phyloP scores from a whole-genome alignment of 2,888 invertebrate genomes.

The Lycophotia porphyrea region DNA sequence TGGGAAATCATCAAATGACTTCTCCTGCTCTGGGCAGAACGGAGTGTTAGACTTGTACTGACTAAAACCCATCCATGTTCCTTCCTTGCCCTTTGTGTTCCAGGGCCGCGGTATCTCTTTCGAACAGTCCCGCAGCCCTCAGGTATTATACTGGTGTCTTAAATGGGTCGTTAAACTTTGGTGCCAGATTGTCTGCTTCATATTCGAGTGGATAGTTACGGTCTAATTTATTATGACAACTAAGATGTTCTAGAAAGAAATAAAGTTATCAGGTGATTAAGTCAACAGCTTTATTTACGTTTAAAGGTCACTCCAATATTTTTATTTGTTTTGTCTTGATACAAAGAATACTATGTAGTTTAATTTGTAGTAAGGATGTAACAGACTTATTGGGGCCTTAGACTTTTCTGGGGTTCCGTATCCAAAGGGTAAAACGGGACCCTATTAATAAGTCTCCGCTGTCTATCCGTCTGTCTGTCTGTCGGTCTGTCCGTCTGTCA shows the following conservation, averaged over 20 bases:
- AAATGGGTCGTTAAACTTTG: not conserved
- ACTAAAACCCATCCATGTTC: too few relatives aligned
- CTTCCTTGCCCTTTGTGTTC: too few relatives aligned
- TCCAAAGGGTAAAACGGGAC: too few relatives aligned
- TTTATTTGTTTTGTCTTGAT: slow-evolving; percentile 31
- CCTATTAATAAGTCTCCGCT: too few relatives aligned
- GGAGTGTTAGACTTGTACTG: too few relatives aligned
- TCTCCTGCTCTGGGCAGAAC: too few relatives aligned
- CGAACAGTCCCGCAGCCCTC: too few relatives aligned
- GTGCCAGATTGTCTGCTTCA: slow-evolving; percentile 1
- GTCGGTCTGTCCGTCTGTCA: too few relatives aligned
- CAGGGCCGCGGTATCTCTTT: too few relatives aligned
- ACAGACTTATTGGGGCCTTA: not conserved
- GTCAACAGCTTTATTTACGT: slow-evolving; percentile 16
- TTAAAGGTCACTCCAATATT: slow-evolving; percentile 42
- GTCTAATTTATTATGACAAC: not conserved
- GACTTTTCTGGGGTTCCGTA: too few relatives aligned
- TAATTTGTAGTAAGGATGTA: slow-evolving; percentile 1
- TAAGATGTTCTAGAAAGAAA: slow-evolving; percentile 17
- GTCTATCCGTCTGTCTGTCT: too few relatives aligned
- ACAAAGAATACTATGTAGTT: slow-evolving; percentile 9
- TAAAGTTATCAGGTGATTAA: slow-evolving; percentile 17
- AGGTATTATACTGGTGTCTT: not conserved
- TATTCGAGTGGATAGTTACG: not conserved
- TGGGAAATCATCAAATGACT: too few relatives aligned